Evolutionary conservation across 2,797 vertebrate genomes (phyloP).

Genomic region (Artibeus jamaicensis): DNA sequence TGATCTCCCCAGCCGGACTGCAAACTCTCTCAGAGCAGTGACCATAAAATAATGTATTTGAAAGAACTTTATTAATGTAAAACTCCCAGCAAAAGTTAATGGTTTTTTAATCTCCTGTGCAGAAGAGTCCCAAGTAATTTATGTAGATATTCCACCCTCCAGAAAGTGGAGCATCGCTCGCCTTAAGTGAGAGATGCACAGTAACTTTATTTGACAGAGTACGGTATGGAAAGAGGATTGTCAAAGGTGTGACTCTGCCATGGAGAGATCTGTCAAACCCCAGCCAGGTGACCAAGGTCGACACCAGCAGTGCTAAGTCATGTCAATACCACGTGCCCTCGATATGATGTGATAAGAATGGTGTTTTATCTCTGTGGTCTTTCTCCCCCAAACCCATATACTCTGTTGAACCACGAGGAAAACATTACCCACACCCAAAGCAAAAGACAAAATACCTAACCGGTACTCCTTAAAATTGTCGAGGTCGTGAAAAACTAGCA

Average conservation of each 20-base stretch:
- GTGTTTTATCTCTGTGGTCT: background rate
- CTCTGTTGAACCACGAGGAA: conserved; percentile 4
- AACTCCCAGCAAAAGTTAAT: background rate
- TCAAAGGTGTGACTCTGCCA: background rate
- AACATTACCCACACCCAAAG: background rate
- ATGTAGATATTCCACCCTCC: background rate
- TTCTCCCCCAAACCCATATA: background rate
- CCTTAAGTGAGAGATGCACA: background rate
- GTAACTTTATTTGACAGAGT: background rate
- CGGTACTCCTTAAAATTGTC: background rate
- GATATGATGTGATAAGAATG: background rate
- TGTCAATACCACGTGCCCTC: background rate
- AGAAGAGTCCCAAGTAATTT: background rate
- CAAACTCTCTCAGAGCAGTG: background rate
- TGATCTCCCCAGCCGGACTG: background rate
- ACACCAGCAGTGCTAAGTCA: background rate
- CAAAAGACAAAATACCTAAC: background rate
- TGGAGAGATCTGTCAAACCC: background rate
- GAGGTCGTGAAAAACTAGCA: background rate
- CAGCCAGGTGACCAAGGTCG: background rate
- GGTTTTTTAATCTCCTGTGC: background rate
- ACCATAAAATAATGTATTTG: background rate
- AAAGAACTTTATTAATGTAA: background rate
- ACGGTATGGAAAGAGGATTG: background rate
- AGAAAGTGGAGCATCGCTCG: background rate